Evolutionary conservation across 2,888 invertebrate genomes (phyloP).

Genomic region (Gonocerus acuteangulatus): DNA sequence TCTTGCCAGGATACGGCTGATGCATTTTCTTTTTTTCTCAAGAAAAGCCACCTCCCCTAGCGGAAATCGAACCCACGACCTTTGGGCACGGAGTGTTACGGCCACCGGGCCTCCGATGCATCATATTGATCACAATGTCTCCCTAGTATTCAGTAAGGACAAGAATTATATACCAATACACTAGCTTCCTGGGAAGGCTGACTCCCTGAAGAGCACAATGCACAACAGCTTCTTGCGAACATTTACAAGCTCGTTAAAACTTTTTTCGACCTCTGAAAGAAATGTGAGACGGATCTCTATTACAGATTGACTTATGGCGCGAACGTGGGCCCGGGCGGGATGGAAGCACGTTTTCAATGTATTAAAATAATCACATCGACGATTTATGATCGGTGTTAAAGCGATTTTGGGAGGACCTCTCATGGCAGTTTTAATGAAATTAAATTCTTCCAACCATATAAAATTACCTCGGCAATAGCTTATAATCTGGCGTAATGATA

Average conservation of each 20-base stretch:
- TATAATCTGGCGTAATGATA: conserved; percentile 18
- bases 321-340: conserved; percentile 2
- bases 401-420: conserved; percentile 3
- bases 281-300: conserved; percentile 3
- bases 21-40: too few species aligned
- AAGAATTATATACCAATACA: too few species aligned
- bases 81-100: too few species aligned
- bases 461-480: conserved; percentile 18
- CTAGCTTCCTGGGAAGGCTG: too few species aligned
- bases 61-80: too few species aligned
- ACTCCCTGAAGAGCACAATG: too few species aligned
- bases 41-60: too few species aligned
- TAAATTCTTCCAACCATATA: conserved; percentile 10
- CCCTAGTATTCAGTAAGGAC: too few species aligned
- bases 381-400: background rate
- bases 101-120: too few species aligned
- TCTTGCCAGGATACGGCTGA: too few species aligned
- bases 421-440: conserved; percentile 17
- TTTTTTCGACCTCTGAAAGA: background rate
- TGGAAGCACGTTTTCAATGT: conserved; percentile 8
- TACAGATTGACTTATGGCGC: conserved; percentile 9
- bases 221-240: background rate
- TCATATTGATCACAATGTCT: too few species aligned
- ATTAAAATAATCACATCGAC: conserved; percentile 19
- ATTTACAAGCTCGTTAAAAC: background rate